These are phyloP conservation scores for Leptoteleia sp. DNA, from an alignment of 1,140 invertebrate genomes.

Conservation along the genomic window DNA sequence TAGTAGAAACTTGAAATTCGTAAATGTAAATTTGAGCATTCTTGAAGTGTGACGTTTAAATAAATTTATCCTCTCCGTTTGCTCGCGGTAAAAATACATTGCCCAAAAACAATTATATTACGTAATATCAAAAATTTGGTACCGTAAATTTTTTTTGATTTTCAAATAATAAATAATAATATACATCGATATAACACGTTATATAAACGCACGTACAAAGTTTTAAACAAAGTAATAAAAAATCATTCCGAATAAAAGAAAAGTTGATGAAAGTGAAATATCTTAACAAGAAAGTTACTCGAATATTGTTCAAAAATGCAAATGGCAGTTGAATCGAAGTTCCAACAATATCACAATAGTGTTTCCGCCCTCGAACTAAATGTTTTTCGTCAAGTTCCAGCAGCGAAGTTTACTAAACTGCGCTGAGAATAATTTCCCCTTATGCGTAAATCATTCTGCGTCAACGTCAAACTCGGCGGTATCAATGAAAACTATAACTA, in stretches of 20 bases:
- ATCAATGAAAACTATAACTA: conserved; percentile 31
- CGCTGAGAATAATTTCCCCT: neutral
- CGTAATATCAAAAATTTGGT: too few species aligned
- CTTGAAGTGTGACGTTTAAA: too few species aligned
- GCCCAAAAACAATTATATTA: too few species aligned
- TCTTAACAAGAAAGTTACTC: neutral
- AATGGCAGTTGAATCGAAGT: conserved; percentile 17
- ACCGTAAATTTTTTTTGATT: too few species aligned
- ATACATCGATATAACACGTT: neutral
- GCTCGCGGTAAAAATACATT: too few species aligned
- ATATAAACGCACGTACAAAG: conserved; percentile 1
- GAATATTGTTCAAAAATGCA: conserved; percentile 15
- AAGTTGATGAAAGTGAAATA: neutral
- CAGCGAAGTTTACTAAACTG: neutral
- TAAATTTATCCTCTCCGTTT: too few species aligned
- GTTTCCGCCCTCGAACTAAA: conserved; percentile 11
- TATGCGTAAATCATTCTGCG: conserved; percentile 13
- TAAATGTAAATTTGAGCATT: too few species aligned
- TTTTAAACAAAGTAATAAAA: neutral
- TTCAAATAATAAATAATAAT: too few species aligned
- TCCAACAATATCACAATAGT: conserved; percentile 24
- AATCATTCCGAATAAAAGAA: neutral
- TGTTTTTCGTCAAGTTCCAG: neutral
- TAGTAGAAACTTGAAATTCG: too few species aligned
- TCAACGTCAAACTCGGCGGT: conserved; percentile 12